Percentiles rank a stretch among this genome's conserved stretches.
Conservation (phyloP, 2,888 invertebrate genomes). For the Sturmia bella region DNA sequence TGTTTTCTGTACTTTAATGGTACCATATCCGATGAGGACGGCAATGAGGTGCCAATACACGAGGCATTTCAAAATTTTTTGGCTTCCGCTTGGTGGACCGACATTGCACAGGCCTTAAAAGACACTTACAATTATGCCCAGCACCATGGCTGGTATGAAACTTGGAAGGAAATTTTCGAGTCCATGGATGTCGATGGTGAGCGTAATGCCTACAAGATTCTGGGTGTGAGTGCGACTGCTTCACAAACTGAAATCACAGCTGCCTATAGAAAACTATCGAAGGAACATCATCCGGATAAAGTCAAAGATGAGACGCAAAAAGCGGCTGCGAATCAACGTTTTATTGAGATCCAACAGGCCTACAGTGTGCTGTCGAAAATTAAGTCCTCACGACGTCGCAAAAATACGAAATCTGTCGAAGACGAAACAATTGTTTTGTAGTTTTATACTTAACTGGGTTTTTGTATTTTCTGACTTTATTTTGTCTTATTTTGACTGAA, state of each 20-base stretch:
- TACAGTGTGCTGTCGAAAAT: constrained; percentile 94
- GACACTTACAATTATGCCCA: constrained; percentile 90
- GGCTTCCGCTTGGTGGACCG: constrained; percentile 94
- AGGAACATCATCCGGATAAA: constrained; percentile 95
- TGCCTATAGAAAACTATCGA: constrained; percentile 90
- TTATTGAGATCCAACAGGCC: constrained; percentile 96
- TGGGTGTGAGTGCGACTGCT: constrained; percentile 90
- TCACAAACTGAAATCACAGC: constrained; percentile 93
- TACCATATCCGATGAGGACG: constrained; percentile 90
- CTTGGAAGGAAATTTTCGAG: constrained; percentile 93
- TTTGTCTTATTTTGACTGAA: not conserved
- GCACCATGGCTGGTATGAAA: constrained; percentile 93
- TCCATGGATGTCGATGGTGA: constrained; percentile 95
- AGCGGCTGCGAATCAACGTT: constrained; percentile 89
- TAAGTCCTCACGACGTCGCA: constrained; percentile 88
- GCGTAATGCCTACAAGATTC: constrained; percentile 92
- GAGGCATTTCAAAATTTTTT: constrained; percentile 95
- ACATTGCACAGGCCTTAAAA: constrained; percentile 87
- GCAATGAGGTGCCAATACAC: constrained; percentile 92
- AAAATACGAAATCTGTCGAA: constrained; percentile 87
- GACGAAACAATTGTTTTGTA: constrained; percentile 79
- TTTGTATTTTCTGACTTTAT: too few relatives aligned
- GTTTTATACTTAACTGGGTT: too few relatives aligned
- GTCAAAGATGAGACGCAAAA: constrained; percentile 88
- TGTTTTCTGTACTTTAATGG: constrained; percentile 94